A percentile compares a stretch with the other conserved stretches of the same genome.
These are phyloP conservation scores for Drosophila malerkotliana DNA, from an alignment of 1,140 invertebrate genomes.

Conservation along the genomic window DNA sequence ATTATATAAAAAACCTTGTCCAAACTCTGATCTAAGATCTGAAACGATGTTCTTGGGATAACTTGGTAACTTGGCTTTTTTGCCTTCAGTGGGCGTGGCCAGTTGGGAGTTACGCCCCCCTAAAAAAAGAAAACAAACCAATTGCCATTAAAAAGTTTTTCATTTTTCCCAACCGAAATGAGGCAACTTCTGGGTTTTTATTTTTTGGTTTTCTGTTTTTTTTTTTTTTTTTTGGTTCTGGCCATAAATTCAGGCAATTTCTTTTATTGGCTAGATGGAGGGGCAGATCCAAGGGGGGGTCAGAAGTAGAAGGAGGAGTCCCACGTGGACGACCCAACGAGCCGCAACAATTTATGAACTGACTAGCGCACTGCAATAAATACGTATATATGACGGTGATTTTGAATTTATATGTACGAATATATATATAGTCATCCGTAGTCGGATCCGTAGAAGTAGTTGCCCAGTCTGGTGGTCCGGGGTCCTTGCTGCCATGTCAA, in stretches of 20 bases:
- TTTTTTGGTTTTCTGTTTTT: background rate
- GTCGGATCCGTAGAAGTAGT: constrained; percentile 66
- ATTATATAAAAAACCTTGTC: background rate
- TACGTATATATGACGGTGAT: constrained; percentile 15
- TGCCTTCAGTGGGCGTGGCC: constrained; percentile 22
- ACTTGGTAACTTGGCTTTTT: constrained; percentile 15
- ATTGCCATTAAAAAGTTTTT: constrained; percentile 71
- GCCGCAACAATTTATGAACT: constrained; percentile 80
- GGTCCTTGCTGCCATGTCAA: constrained; percentile 67
- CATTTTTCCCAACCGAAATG: constrained; percentile 39
- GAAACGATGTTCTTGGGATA: constrained; percentile 18
- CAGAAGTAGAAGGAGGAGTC: constrained; percentile 6
- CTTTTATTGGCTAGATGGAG: constrained; percentile 39
- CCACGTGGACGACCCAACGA: constrained; percentile 40
- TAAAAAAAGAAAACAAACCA: constrained; percentile 2
- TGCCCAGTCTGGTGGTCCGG: constrained; percentile 65
- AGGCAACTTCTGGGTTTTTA: constrained; percentile 33
- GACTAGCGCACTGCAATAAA: constrained; percentile 54
- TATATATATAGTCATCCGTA: constrained; percentile 34
- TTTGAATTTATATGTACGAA: constrained; percentile 28
- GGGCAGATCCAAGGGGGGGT: background rate
- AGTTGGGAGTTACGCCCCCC: constrained; percentile 13
- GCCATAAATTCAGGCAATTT: constrained; percentile 55
- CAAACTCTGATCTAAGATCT: constrained; percentile 11
- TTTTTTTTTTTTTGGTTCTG: background rate